These are phyloP conservation scores for Erpetoichthys calabaricus DNA, from an alignment of 2,797 vertebrate species.

Conservation along the genomic window DNA sequence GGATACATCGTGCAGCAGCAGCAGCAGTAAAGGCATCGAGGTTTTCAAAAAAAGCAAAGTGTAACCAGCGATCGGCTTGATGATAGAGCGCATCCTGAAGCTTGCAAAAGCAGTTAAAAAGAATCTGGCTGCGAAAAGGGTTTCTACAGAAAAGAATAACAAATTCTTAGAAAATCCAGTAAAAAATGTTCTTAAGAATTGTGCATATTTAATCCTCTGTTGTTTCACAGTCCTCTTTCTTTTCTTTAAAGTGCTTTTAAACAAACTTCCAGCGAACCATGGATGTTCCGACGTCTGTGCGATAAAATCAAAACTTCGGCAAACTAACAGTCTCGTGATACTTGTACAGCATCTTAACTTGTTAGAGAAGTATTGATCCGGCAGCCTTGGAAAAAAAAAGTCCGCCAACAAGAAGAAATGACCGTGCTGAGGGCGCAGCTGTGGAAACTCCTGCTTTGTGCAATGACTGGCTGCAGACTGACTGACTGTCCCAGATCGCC, in stretches of 20 bases:
- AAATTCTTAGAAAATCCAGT: not conserved
- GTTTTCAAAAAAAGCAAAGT: constrained; percentile 27
- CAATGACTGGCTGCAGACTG: constrained; percentile 40
- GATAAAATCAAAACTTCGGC: not conserved
- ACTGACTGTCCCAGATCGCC: constrained; percentile 46
- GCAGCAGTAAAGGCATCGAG: constrained; percentile 21
- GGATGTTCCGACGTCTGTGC: not conserved
- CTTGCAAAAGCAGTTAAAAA: not conserved
- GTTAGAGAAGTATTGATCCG: constrained; percentile 10
- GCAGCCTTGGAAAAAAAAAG: not conserved
- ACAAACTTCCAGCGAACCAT: not conserved
- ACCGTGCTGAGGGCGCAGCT: constrained; percentile 26
- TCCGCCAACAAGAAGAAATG: constrained; percentile 22
- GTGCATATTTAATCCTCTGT: constrained; percentile 35
- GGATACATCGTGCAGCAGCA: constrained; percentile 26
- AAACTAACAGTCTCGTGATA: constrained; percentile 1
- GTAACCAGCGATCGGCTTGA: constrained; percentile 33
- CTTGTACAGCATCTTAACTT: constrained; percentile 18
- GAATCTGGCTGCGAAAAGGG: too few relatives aligned
- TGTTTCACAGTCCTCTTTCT: not conserved
- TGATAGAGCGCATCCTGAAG: constrained; percentile 17
- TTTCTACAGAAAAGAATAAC: too few relatives aligned
- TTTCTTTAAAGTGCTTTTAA: constrained; percentile 1
- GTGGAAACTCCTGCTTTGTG: constrained; percentile 32
- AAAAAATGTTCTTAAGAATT: constrained; percentile 25